Evolutionary conservation across 2,888 invertebrate genomes (phyloP).

Genomic region (Euproctis similis): DNA sequence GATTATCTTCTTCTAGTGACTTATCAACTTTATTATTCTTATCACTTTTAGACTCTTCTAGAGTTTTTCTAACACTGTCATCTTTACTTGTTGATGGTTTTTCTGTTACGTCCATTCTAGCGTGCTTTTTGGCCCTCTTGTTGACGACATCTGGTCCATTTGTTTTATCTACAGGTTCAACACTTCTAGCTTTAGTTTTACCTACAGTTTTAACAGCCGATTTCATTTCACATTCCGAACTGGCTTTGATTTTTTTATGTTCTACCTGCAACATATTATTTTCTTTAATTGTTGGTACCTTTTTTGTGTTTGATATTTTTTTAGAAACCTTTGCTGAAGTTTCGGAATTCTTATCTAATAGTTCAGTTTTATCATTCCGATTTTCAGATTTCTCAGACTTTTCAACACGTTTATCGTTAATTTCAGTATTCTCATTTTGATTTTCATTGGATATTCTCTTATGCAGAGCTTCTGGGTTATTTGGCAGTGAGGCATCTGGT

Average conservation of each 20-base stretch:
- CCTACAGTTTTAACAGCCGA: neutral
- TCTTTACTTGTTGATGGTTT: slow-evolving; percentile 15
- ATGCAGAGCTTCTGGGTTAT: slow-evolving; percentile 55
- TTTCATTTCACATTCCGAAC: slow-evolving; percentile 6
- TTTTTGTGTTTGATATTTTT: too few species aligned
- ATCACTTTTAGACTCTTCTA: neutral
- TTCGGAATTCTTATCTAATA: slow-evolving; percentile 12
- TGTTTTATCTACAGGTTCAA: slow-evolving; percentile 1
- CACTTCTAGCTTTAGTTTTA: neutral
- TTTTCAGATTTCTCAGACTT: too few species aligned
- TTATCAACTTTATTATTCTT: slow-evolving; percentile 2
- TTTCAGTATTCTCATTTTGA: slow-evolving; percentile 10
- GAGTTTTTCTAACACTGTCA: slow-evolving; percentile 3
- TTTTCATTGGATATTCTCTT: slow-evolving; percentile 11
- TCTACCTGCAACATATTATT: slow-evolving; percentile 16
- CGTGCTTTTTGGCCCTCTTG: slow-evolving; percentile 4
- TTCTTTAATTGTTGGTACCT: too few species aligned
- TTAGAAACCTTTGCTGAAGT: slow-evolving; percentile 7
- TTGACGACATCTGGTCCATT: neutral
- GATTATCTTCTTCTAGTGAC: slow-evolving; percentile 27
- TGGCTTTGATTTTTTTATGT: slow-evolving; percentile 5
- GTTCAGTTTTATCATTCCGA: too few species aligned
- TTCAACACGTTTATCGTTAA: slow-evolving; percentile 9
- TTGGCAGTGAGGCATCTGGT: slow-evolving; percentile 49
- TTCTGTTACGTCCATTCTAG: slow-evolving; percentile 1